phyloP scores from a whole-genome alignment of 2,113 vertebrate genomes.

The Nibea albiflora region DNA sequence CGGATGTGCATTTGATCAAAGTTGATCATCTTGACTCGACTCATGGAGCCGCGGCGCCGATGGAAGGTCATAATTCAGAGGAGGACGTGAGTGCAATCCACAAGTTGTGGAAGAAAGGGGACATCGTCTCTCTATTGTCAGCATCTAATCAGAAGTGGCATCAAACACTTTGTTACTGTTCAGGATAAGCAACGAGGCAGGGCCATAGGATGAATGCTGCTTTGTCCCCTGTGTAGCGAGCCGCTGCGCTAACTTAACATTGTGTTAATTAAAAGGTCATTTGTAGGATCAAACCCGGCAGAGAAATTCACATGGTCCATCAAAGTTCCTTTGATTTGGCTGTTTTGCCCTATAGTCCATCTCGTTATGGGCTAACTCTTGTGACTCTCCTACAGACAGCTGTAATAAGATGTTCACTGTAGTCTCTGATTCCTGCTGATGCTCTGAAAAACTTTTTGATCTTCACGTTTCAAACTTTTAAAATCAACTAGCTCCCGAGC shows the following conservation, averaged over 20 bases:
- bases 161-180: conserved; percentile 85
- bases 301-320: conserved; percentile 79
- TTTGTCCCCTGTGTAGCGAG: conserved; percentile 83
- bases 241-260: conserved; percentile 86
- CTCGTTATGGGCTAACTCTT: conserved; percentile 40
- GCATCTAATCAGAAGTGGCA: conserved; percentile 86
- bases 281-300: conserved; percentile 79
- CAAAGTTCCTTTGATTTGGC: conserved; percentile 81
- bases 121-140: conserved; percentile 80
- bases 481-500: conserved; percentile 16
- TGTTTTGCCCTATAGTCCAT: conserved; percentile 79
- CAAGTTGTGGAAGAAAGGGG: conserved; percentile 82
- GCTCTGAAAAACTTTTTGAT: conserved; percentile 25
- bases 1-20: conserved; percentile 73
- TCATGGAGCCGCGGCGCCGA: conserved; percentile 58
- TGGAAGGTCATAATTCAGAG: conserved; percentile 78
- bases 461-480: conserved; percentile 44
- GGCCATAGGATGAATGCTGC: conserved; percentile 80
- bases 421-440: conserved; percentile 41
- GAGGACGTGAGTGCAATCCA: conserved; percentile 84
- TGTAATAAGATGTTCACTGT: conserved; percentile 63
- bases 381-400: conserved; percentile 41
- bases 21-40: conserved; percentile 72
- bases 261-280: conserved; percentile 89
- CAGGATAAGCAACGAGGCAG: conserved; percentile 77